Base-by-base conservation (phyloP, 2,113 vertebrate genomes). In the Microcebus tavaratra region DNA sequence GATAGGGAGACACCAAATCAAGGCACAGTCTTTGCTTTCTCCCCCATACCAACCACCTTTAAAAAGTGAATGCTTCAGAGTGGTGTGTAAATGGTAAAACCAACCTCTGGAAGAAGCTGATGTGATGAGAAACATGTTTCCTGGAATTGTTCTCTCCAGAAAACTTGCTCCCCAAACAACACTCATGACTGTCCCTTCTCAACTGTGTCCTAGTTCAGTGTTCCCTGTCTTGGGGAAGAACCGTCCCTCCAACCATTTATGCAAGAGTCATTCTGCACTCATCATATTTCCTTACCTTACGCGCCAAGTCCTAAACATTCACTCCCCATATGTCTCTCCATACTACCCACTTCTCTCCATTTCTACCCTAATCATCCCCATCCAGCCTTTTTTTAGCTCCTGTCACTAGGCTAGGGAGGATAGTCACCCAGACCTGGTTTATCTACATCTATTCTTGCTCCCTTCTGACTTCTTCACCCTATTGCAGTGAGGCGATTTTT, bases 121-220 rank as follows among this genome's bases (percentile, higher is more conserved):
- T 17, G 27, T 39, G 23, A 23, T 20, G 20, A 25, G 12, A 53
- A 29, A 18, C 7, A 39, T 12, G 59, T 55, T 14, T 17, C 2
- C 3, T 11, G 17, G 14, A 39, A 48, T 0, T 68, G 25, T 31
- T 42, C 45, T 55, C 29, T 79, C n/a, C 34, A 42, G 53, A 11
- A 91, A 68, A 50, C 7, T 27, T 61, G 21, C 55, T 23, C 18
- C 20, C 23, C n/a, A 25, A 59, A 21, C 27, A 80, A 34, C 59
- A n/a, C 15, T 27, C 27, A 2, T 88, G 10, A 23, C 15, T 20
- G 21, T 18, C 29, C 25, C 57, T 61, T 78, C 21, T 21, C 59
- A 11, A 36, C 1, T 14, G 36, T 36, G 0, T 18, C 36, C 3
- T 50, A 29, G 15, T 68, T 4, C 31, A 55, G 1, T 20, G 1